Evolutionary conservation across 92 coral and sea anemone genomes (phyloP), one percentile per base, ranked within the genome.

Genomic region (Zoanthus sociatus): DNA sequence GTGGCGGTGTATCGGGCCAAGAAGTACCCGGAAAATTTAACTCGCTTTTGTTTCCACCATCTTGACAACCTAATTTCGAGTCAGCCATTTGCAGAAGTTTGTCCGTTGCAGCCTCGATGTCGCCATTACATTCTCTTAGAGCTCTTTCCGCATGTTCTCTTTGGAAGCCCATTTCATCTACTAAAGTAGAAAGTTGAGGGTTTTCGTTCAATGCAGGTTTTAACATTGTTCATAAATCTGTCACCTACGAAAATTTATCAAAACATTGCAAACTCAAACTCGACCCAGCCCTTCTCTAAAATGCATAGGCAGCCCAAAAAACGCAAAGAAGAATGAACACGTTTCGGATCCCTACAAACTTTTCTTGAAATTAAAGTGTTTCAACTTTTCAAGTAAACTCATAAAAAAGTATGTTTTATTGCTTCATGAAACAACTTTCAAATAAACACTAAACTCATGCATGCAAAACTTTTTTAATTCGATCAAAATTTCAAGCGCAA

Each of bases 1-100:
- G 94, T 54, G 98, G 98, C 14, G 98, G 98, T 18, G 94, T 92
- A 63, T 94, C 98, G 5, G 85, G 85, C 85, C 85, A 81, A 64
- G 85, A 81, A 63, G 85, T 61, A 64, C 37, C 11, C 7, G 60
- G 66, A 81, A 45, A 66, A 21, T 13, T 12, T 64, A 46, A 47
- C 13, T 84, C 61, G 55, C 81, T 84, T 89, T 72, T 84, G 83
- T 91, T 64, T 55, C 63, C 66, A 44, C 87, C 66, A 86, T 79
- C 48, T 63, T 63, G 17, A 83, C 63, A 47, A 12, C 30, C 31
- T 17, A 72, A 46, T 68, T 17, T 16, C 18, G 71, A 31, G 50
- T 50, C 72, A 55, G 51, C 67, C 55, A 74, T 78, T 75, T 82
- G 88, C 76, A 81, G 66, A 53, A 90, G 84, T 83, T 30, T 89